Evolutionary conservation across 2,888 invertebrate species (phyloP).

Genomic region (Kuschelorhynchus macadamiae): DNA sequence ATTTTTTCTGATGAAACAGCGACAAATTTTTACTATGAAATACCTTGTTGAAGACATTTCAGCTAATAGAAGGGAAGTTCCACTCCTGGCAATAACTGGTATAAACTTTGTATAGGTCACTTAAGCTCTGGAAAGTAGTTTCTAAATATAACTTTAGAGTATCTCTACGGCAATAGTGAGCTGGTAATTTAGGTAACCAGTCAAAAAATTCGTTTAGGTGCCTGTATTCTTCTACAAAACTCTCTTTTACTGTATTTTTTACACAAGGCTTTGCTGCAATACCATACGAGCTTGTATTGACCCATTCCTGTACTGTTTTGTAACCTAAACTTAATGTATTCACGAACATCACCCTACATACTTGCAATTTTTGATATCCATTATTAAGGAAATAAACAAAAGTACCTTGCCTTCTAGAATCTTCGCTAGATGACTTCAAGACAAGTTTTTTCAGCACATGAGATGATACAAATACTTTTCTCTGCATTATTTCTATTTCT

Average conservation of each 20-base stretch:
- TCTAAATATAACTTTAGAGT: conserved; percentile 6
- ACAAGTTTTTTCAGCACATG: neutral
- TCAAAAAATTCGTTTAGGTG: neutral
- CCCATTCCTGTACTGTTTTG: no score
- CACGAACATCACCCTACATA: no score
- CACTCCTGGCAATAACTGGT: no score
- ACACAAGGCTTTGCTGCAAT: conserved; percentile 11
- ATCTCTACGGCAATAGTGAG: conserved; percentile 9
- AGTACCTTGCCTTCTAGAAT: no score
- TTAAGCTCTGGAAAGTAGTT: conserved; percentile 28
- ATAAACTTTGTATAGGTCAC: no score
- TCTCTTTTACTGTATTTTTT: neutral
- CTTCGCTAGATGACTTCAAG: neutral
- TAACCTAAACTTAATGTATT: no score
- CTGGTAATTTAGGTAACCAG: neutral
- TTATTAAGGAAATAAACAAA: neutral
- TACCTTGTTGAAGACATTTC: no score
- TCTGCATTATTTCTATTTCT: neutral
- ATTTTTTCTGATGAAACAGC: no score
- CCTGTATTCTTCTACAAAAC: neutral
- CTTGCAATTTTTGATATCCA: neutral
- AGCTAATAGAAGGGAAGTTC: no score
- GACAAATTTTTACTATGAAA: no score
- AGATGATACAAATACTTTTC: neutral
- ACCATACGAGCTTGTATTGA: no score